Base-by-base conservation (phyloP, 2,888 invertebrate genomes). In the Reticulitermes lucifugus region DNA sequence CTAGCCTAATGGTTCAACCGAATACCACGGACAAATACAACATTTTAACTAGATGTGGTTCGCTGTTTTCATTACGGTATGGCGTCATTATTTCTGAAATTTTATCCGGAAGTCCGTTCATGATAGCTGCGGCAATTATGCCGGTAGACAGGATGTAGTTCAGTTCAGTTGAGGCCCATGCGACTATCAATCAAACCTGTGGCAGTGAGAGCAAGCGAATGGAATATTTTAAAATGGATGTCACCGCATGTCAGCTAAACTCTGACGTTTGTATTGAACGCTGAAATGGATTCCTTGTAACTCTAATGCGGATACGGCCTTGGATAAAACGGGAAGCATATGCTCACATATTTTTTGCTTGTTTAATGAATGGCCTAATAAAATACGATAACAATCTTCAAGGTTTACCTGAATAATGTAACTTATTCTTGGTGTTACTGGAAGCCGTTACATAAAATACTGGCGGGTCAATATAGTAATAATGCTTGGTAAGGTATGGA, bases 141-240 rank as follows among this genome's bases (percentile, higher is more conserved):
- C n/a, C 25, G 9, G 6, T 14, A 18, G 14, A 5, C 4, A 18
- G 46, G 55, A 55, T 14, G 65, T 65, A 65, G 6, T 25, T 25
- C 65, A 65, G 25, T 25, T 55, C 55, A 55, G 55, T 4, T 5
- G 55, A 55, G 55, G 18, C 55, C 12, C 25, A n/a, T 65, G 14
- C 65, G 12, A 25, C 65, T 25, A 65, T 65, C 65, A 65, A 65
- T 65, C 65, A 65, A n/a, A 65, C 25, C n/a, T n/a, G 65, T 65
- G 65, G 25, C 65, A 55, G n/a, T 25, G 7, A 65, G 6, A 65
- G n/a, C 65, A 65, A n/a, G n/a, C 25, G 0, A 65, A 65, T 65
- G 65, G 65, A 65, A 65, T 65, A 65, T n/a, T 65, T n/a, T 65
- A 65, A 65, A 65, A 65, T 65, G n/a, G 65, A 25, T n/a, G 12